Base-by-base conservation (phyloP, 2,888 invertebrate genomes). In the Melolontha melolontha region DNA sequence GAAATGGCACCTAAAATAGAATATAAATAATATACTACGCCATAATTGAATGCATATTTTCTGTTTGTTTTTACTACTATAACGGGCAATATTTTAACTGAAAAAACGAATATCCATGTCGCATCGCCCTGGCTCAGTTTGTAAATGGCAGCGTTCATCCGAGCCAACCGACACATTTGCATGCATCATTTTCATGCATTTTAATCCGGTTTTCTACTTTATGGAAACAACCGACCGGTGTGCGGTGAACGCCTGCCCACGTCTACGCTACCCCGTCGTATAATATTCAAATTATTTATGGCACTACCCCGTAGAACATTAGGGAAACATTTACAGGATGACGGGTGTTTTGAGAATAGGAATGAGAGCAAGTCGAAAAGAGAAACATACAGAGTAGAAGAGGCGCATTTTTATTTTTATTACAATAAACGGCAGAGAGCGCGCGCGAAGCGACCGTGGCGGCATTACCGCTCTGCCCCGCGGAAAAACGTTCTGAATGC, bases 221-320 rank as follows among this genome's bases (percentile, higher is more conserved):
- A 72, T 75, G 76, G 76, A 75, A 76, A 75, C 73, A 34, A 50
- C 17, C 40, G 51, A n/a, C 51, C 34, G 7, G 11, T 51, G 34
- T 34, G 7, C 51, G 34, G 7, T 29, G n/a, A 7, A n/a, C 27
- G 29, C 27, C 29, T n/a, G 1, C n/a, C 12, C 6, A 29, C 5
- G 29, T 29, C 12, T 5, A 4, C 34, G 34, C 34, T 51, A 8
- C 51, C 29, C 12, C 29, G n/a, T 29, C 16, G 39, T 17, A 40
- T 51, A 51, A 66, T 57, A 69, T 59, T 75, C 76, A 75, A 77
- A 75, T 79, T 78, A 79, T 80, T 80, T 80, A 80, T 77, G 75
- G 73, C 75, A 71, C 72, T 76, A 74, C 77, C 76, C 75, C 73
- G 75, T 75, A 75, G 74, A 75, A 77, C 76, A 77, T 78, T 77